Evolutionary conservation across 2,797 vertebrate species (phyloP).

Genomic region (Lacerta agilis): DNA sequence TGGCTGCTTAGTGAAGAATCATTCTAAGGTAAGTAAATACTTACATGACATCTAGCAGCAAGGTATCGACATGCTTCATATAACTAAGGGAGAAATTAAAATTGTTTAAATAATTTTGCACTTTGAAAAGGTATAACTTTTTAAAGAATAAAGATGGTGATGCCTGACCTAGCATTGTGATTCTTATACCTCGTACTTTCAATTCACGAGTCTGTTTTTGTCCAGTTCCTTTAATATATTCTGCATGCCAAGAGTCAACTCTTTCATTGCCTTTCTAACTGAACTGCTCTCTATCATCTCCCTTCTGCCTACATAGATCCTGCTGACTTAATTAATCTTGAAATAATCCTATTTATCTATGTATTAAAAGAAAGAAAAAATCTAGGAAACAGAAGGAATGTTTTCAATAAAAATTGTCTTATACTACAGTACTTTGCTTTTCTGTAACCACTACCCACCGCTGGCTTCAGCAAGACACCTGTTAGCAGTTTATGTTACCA

Average conservation of each 20-base stretch:
- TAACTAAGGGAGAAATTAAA: conserved; percentile 79
- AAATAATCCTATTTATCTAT: background rate
- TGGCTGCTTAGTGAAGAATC: conserved; percentile 13
- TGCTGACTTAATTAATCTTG: background rate
- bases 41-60: conserved; percentile 97
- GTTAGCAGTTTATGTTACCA: background rate
- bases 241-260: background rate
- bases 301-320: background rate
- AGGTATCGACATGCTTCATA: conserved; percentile 97
- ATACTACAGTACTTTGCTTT: background rate
- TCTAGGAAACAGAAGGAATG: background rate
- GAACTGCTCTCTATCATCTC: background rate
- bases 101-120: conserved; percentile 14
- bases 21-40: conserved; percentile 70
- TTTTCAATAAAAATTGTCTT: background rate
- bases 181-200: background rate
- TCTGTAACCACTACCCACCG: background rate
- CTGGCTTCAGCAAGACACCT: background rate
- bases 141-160: background rate
- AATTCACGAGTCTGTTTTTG: background rate
- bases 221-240: background rate
- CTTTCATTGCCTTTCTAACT: background rate
- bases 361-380: background rate
- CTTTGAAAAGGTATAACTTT: background rate
- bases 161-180: background rate